Evolutionary conservation across 2,113 vertebrate species (phyloP), one percentile per base, ranked within the genome.

Genomic region (Leptosomus discolor): DNA sequence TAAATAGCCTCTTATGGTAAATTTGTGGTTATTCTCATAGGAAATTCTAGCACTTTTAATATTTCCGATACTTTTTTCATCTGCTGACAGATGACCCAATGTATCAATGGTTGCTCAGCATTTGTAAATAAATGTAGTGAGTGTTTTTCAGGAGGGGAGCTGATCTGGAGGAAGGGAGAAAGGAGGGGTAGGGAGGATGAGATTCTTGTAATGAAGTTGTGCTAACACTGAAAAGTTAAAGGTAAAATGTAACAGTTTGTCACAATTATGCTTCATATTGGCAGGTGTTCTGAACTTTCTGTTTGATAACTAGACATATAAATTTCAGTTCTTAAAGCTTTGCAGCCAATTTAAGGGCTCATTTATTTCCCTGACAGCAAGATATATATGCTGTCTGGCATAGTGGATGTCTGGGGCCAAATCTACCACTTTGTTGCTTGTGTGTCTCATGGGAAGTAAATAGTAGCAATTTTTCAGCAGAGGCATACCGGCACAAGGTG

Each of bases 231-330:
- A 97, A 97, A 98, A 98, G 98, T 97, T 98, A 98, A 98, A 98
- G 97, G 97, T 98, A 98, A 98, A 98, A 98, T 98, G 98, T 98
- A 98, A 98, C 96, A 97, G 97, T 99, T 98, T 98, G 98, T 98
- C 98, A 99, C 98, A 98, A 98, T 99, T 99, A 98, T 96, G 91
- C 85, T 97, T 97, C 96, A 97, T 98, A 98, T 98, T 98, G 98
- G 98, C 98, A 99, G 98, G 97, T 97, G 97, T 98, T 98, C 97
- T 98, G 98, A 98, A 98, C 98, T 98, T 99, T 98, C 97, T 98
- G 96, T 98, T 99, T 98, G 98, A 99, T 98, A 99, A 98, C 98
- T 97, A 98, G 98, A 98, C 98, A 96, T 98, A 99, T 98, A 98
- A 98, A 99, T 99, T 99, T 98, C 97, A 98, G 97, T 98, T 98